Percentiles rank a stretch among this genome's conserved stretches.
Evolutionary conservation across 2,888 invertebrate species (phyloP).

Genomic region (Theretra japonica): DNA sequence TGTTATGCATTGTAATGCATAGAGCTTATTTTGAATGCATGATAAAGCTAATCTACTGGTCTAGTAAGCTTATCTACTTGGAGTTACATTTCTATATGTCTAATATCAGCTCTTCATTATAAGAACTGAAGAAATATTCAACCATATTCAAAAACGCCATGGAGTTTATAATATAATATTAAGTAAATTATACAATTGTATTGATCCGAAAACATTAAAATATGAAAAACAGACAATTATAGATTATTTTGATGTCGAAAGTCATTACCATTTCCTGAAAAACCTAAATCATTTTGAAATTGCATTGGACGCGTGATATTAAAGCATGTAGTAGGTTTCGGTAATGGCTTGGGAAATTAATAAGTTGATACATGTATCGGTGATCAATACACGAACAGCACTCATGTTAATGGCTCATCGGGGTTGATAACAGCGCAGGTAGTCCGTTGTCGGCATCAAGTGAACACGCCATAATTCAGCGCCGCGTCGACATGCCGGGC

Average conservation of each 20-base stretch:
- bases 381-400: conserved; percentile 38
- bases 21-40: not conserved
- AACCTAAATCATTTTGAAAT: not conserved
- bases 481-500: not conserved
- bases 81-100: no score
- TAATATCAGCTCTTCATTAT: no score
- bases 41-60: not conserved
- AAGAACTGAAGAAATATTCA: no score
- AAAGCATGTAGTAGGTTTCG: not conserved
- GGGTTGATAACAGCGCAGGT: conserved; percentile 32
- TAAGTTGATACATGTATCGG: conserved; percentile 29
- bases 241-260: no score
- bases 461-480: conserved; percentile 37
- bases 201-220: no score
- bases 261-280: not conserved
- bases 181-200: no score
- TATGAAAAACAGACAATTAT: no score
- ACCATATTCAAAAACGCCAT: no score
- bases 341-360: conserved; percentile 6
- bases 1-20: not conserved
- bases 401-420: conserved; percentile 38
- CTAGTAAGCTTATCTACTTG: no score
- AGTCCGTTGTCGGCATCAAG: conserved; percentile 27
- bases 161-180: no score
- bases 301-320: not conserved